Evolutionary conservation across 2,888 invertebrate genomes (phyloP), one percentile per base, ranked within the genome.

Genomic region (Xanthorhoe spadicearia): DNA sequence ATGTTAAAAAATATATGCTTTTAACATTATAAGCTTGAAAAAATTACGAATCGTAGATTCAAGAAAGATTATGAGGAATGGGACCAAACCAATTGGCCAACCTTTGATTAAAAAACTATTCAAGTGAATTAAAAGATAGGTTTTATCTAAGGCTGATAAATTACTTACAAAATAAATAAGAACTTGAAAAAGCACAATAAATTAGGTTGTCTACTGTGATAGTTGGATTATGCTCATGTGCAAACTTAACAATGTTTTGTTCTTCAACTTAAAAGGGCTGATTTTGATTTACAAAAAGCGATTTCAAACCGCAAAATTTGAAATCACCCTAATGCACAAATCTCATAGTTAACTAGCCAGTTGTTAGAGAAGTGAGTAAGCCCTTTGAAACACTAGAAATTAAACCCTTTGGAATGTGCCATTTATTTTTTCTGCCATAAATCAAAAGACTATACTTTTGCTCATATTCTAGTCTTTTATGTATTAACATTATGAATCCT

Each of bases 401-500:
- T 51, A 23, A 72, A 60, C 66, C 67, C 73, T 73, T 78, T 75
- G 60, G 70, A 77, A 81, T 81, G 90, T 90, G 90, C 90, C 90
- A 90, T 90, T 74, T 76, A 75, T 70, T 73, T 70, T 73, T 80
- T 84, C 81, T 86, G 90, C 90, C 90, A 90, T 91, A 86, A 82
- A 82, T 79, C 72, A 77, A 82, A 81, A 81, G 86, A 87, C 86
- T 88, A 84, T 64, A 55, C 66, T 86, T 87, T 91, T 92, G 92
- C 92, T 93, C 92, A 93, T 90, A 83, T 89, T 92, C 92, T 93
- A 93, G 92, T 93, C 92, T 92, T 88, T 85, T 82, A 81, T 81
- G 72, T 82, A 77, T 51, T 53, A 17, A 38, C 38, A 72, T 74
- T 76, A 70, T 38, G 71, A 59, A 69, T 62, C 53, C 61, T 64